Evolutionary conservation across 2,797 vertebrate genomes (phyloP), one percentile per base, ranked within the genome.

Genomic region (Nannoperca obscura): DNA sequence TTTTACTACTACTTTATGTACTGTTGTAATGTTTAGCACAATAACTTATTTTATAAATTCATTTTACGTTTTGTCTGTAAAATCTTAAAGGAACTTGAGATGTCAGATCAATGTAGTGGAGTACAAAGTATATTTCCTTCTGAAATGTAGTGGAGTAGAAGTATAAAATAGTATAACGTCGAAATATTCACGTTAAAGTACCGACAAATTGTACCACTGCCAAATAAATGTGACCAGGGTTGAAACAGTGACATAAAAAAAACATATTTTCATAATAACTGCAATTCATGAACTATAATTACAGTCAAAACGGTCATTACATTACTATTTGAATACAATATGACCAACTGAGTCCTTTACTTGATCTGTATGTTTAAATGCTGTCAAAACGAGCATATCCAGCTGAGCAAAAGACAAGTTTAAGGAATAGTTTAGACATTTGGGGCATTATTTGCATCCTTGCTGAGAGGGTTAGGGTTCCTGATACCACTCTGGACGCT

Each of bases 201-300:
- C 30, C 30, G 4, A 4, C 4, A 32, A 32, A 32, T 32, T 32
- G 30, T 32, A 32, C 2, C 5, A 7, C 24, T 24, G 52, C 5
- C 17, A 47, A 34, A 64, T 22, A 63, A 52, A 71, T 54, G 38
- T 36, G 55, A 62, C 60, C 50, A 38, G 22, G 2, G 12, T 38
- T 57, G 71, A 74, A 65, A 15, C 13, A 22, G 20, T 20, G n/a
- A 66, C 17, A 14, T 7, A 14, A 32, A 55, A 53, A 60, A 46
- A 32, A n/a, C 20, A 38, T 22, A 17, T 58, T 50, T 58, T 61
- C 17, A 63, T 49, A 53, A 67, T 32, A 54, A 68, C 13, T 55
- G 17, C 44, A 59, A 34, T 44, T 62, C 38, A 65, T 2, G 2
- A 27, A 27, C 22, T 17, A 42, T 44, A 57, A 17, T 59, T 69